Percentiles rank a stretch among this genome's conserved stretches.
phyloP scores from a whole-genome alignment of 2,888 invertebrate species.

The Iselma pallidipennis region DNA sequence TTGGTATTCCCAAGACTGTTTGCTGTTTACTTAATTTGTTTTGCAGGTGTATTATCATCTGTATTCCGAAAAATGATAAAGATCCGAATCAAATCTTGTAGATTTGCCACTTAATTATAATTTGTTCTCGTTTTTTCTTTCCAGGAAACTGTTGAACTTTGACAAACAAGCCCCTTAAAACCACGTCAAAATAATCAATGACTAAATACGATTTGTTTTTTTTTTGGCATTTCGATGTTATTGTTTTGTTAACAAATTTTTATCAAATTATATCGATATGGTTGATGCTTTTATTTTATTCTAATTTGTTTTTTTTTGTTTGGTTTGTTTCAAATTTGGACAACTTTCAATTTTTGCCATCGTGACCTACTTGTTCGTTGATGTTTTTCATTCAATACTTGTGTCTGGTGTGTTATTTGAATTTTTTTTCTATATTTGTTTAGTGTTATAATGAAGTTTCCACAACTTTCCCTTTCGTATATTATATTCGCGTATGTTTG shows the following conservation, averaged over 20 bases:
- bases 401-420: neutral
- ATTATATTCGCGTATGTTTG: neutral
- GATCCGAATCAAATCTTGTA: neutral
- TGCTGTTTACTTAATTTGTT: neutral
- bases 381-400: slow-evolving; percentile 1
- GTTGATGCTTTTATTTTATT: neutral
- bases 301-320: neutral
- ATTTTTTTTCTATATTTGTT: neutral
- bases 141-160: slow-evolving; percentile 1
- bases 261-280: no score
- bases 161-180: no score
- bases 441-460: slow-evolving; percentile 16
- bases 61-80: neutral
- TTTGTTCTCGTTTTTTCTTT: no score
- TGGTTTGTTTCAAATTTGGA: neutral
- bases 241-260: no score
- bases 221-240: no score
- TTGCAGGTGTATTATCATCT: neutral
- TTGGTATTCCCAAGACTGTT: neutral
- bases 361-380: neutral
- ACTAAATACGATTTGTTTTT: no score
- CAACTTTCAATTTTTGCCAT: neutral
- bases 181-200: neutral
- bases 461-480: slow-evolving; percentile 24
- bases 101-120: neutral